Conservation (phyloP, 2,888 invertebrate species). For the Stenotaenia linearis region DNA sequence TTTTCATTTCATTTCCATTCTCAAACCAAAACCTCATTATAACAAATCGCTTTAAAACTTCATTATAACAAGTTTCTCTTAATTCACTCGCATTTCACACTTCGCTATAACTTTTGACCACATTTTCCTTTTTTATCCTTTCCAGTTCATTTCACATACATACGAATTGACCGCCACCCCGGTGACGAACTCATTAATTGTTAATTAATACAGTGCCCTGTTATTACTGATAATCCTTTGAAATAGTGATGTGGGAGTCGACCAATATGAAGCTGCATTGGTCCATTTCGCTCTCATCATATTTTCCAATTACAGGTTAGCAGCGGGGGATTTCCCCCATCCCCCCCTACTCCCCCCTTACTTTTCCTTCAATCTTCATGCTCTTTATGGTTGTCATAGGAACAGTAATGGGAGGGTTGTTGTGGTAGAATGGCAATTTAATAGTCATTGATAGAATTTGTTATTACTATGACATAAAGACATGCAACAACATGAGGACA, state of each 20-base stretch:
- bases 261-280: neutral
- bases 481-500: neutral
- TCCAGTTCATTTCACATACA: neutral
- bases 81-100: too few relatives aligned
- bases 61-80: too few relatives aligned
- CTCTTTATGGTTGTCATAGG: neutral
- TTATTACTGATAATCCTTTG: constrained; percentile 1
- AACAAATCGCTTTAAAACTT: too few relatives aligned
- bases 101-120: too few relatives aligned
- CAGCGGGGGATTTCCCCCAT: neutral
- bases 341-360: neutral
- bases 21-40: too few relatives aligned
- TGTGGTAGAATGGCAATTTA: constrained; percentile 9
- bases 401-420: neutral
- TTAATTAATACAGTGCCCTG: neutral
- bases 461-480: neutral
- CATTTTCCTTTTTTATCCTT: too few relatives aligned
- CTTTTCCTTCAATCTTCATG: neutral
- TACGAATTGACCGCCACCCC: neutral
- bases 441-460: constrained; percentile 9
- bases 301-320: constrained; percentile 9
- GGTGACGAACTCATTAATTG: neutral
- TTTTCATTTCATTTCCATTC: too few relatives aligned
- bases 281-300: neutral
- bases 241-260: neutral